Base-by-base conservation (phyloP, 2,113 vertebrate species). In the Elachura formosa region DNA sequence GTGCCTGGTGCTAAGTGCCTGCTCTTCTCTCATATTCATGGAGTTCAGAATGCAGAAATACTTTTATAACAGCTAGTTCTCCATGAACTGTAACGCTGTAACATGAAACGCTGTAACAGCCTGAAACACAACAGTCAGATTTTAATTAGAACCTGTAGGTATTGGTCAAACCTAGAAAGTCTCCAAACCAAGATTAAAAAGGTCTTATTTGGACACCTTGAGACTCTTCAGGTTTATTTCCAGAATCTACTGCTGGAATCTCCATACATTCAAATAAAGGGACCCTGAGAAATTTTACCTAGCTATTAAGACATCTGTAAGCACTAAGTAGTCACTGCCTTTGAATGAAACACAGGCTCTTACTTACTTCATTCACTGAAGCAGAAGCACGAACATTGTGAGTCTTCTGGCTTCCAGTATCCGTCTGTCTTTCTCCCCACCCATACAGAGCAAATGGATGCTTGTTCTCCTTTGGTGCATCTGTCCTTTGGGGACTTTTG, bases 401-500 rank as follows among this genome's bases (percentile, higher is more conserved):
- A 2, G 99, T 99, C 95, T 98, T 99, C 63, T 98, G 99, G 79
- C 95, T 97, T 14, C 99, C 98, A 6, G 98, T 98, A 69, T 99
- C 98, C 0, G 97, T 98, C 76, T 98, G 97, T 80, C 94, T 99
- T 89, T 99, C 99, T 66, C 98, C 99, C 96, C 98, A 98, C 31
- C 98, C 99, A 33, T 99, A 99, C 52, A 99, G 96, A 52, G 98
- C 99, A 74, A 99, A 99, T 1, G 99, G 98, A 86, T 99, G 99
- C 66, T 97, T 98, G 52, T 97, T 97, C 59, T 98, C 98, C 91
- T 98, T 98, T 55, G 96, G 92, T 33, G 94, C 93, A 38, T 97
- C 98, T 51, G 86, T 84, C 54, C 97, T 97, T 58, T 94, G 97
- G 43, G 97, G 97, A 5, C 98, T 98, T 94, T 97, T 97, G 66